Conservation (phyloP, 1,140 invertebrate species). For the Lordiphosa collinella region DNA sequence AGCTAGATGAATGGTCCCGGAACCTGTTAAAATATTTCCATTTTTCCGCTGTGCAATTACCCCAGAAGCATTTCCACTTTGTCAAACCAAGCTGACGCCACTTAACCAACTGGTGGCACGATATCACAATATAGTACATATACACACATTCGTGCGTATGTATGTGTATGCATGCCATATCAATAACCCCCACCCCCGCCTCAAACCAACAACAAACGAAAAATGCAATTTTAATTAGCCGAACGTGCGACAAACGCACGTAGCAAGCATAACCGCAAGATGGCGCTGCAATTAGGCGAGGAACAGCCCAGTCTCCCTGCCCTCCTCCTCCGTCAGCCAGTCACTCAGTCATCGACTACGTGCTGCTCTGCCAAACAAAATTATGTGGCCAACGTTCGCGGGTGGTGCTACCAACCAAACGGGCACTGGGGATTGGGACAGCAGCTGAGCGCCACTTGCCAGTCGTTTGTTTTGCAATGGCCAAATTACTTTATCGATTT, state of each 20-base stretch:
- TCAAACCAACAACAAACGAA: constrained; percentile 22
- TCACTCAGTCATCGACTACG: constrained; percentile 51
- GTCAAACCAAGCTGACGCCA: constrained; percentile 15
- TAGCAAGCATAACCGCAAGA: constrained; percentile 71
- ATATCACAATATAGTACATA: constrained; percentile 12
- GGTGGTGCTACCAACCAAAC: constrained; percentile 3
- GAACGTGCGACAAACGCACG: constrained; percentile 73
- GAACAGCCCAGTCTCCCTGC: neutral
- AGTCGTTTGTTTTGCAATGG: constrained; percentile 55
- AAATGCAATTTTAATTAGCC: constrained; percentile 77
- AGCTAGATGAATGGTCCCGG: too few relatives aligned
- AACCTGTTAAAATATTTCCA: too few relatives aligned
- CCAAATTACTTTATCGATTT: constrained; percentile 78
- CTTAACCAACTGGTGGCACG: constrained; percentile 39
- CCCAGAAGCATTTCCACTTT: constrained; percentile 9
- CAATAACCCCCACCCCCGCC: constrained; percentile 39
- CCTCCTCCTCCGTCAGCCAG: constrained; percentile 16
- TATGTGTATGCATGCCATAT: constrained; percentile 42
- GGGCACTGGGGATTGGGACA: neutral
- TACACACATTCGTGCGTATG: neutral
- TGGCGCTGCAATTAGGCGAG: constrained; percentile 69
- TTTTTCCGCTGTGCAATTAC: too few relatives aligned
- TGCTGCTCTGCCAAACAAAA: constrained; percentile 70
- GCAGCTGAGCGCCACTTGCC: constrained; percentile 1
- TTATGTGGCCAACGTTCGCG: constrained; percentile 68